Base-by-base conservation (phyloP, 2,113 vertebrate genomes). In the Salvelinus fontinalis region DNA sequence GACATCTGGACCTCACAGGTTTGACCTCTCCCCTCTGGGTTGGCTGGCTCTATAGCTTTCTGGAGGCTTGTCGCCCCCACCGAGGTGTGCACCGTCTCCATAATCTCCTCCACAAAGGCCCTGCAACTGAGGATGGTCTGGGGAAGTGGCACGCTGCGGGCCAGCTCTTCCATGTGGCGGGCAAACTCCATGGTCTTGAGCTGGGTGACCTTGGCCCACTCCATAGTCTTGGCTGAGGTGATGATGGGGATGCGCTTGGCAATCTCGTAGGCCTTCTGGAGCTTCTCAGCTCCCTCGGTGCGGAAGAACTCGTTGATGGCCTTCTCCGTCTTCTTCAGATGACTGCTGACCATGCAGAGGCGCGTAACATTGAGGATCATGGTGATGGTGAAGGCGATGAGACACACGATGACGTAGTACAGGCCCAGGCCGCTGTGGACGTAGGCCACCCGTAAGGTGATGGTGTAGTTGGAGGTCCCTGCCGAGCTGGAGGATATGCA, bases 251-350 rank as follows among this genome's bases (percentile, higher is more conserved):
- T 99, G 0, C 93, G 94, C 83, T 98, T 99, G 81, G 97, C 97
- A 0, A 99, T 95, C 89, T 99, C 97, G 5, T 99, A 94, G 0
- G 97, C 97, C 73, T 95, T 97, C 92, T 99, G 97, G 48, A 99
- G 94, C 84, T 97, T 98, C 91, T 99, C 97, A 0, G 95, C 93
- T 1, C 97, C 97, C 74, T 99, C 97, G 0, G 94, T 98, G 67
- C 94, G 92, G 91, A 99, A 99, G 92, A 99, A 98, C 16, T 99
- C 97, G 2, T 99, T 97, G 92, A 99, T 97, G 78, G 96, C 97
- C 44, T 89, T 93, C 92, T 99, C 97, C 0, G 95, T 99, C 83
- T 97, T 95, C 81, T 95, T 96, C 39, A 99, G 94, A 89, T 99
- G 97, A 79, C 94, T 96, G 93, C 95, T 95, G 92, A 99, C 95